A percentile compares a stretch with the other conserved stretches of the same genome.
Evolutionary conservation across 1,140 invertebrate species (phyloP).

Genomic region (Drosophila nebulosa): DNA sequence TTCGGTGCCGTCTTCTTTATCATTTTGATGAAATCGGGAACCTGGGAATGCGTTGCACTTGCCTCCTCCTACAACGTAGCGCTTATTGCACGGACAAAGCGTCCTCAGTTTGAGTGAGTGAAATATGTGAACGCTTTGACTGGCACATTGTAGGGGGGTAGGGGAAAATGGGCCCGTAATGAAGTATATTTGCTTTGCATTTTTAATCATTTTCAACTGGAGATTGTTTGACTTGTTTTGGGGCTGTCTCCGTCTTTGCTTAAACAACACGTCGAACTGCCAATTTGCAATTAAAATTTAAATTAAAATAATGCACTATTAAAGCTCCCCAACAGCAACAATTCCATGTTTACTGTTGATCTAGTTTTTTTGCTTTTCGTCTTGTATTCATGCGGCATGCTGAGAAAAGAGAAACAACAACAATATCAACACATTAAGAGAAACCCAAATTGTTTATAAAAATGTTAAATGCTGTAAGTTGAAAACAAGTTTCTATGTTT

Average conservation of each 20-base stretch:
- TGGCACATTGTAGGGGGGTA: constrained; percentile 22
- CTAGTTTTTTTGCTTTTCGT: constrained; percentile 43
- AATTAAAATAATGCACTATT: constrained; percentile 71
- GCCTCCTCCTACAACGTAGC: constrained; percentile 46
- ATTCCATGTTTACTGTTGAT: constrained; percentile 42
- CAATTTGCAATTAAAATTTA: constrained; percentile 77
- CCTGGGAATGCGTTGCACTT: constrained; percentile 76
- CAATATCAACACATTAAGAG: not conserved
- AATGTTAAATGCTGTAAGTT: constrained; percentile 43
- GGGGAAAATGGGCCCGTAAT: constrained; percentile 69
- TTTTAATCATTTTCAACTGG: constrained; percentile 46
- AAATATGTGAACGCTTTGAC: constrained; percentile 63
- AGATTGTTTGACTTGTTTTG: not conserved
- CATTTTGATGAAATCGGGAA: constrained; percentile 77
- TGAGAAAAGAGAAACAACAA: constrained; percentile 14
- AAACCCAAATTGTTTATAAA: constrained; percentile 37
- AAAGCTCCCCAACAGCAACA: constrained; percentile 26
- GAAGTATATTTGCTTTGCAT: constrained; percentile 72
- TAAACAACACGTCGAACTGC: constrained; percentile 22
- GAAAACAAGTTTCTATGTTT: constrained; percentile 61
- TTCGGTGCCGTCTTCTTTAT: constrained; percentile 61
- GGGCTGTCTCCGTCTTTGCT: constrained; percentile 3
- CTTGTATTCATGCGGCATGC: constrained; percentile 44
- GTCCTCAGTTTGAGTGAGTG: constrained; percentile 49
- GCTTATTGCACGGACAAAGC: constrained; percentile 58